A percentile compares a stretch with the other conserved stretches of the same genome.
phyloP scores from a whole-genome alignment of 2,113 vertebrate genomes.

The Galemys pyrenaicus region DNA sequence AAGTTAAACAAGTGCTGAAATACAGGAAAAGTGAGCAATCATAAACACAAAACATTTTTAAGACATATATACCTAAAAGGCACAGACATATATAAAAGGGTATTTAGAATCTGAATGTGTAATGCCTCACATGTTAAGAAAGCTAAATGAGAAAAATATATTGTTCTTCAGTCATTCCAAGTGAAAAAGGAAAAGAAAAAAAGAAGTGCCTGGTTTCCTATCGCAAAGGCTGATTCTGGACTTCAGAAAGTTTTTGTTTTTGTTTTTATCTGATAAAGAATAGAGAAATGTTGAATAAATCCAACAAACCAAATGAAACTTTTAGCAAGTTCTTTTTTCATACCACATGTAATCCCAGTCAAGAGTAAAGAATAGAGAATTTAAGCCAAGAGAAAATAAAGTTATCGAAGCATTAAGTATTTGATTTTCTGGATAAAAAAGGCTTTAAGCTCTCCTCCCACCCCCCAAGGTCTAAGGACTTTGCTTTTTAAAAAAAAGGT shows the following conservation, averaged over 20 bases:
- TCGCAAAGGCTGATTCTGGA: not conserved
- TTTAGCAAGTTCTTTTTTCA: conserved; percentile 29
- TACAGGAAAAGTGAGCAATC: not conserved
- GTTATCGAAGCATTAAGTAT: conserved; percentile 30
- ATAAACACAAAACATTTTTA: not conserved
- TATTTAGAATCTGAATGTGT: not conserved
- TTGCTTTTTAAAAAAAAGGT: not conserved
- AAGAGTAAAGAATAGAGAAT: conserved; percentile 18
- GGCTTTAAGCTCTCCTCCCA: not conserved
- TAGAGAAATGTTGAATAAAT: conserved; percentile 50
- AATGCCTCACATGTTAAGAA: not conserved
- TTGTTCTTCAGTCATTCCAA: not conserved
- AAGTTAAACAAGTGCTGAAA: not conserved
- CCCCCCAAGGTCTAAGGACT: not conserved
- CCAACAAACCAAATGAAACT: conserved; percentile 38
- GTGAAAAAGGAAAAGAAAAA: not conserved
- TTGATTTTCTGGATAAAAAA: not conserved
- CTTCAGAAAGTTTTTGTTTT: not conserved
- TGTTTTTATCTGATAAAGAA: conserved; percentile 30
- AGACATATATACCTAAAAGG: not conserved
- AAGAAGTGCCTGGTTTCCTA: not conserved
- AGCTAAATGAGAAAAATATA: not conserved
- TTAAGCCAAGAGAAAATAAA: conserved; percentile 46
- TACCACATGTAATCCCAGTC: conserved; percentile 21
- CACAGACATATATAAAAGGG: not conserved